phyloP scores from a whole-genome alignment of 1,140 invertebrate genomes.

The Pristionchus pacificus region DNA sequence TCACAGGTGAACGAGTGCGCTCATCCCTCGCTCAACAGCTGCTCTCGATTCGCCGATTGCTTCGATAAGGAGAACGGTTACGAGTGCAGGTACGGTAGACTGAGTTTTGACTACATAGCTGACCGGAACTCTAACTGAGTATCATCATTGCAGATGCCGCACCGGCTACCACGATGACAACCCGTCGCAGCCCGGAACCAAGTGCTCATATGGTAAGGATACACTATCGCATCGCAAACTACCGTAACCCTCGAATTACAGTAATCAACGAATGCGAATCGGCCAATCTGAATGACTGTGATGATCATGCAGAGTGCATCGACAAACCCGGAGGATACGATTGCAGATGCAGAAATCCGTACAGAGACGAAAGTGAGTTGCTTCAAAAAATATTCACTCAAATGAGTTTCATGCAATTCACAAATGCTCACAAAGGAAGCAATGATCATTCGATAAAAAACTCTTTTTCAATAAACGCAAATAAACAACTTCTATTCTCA shows the following conservation, averaged over 20 bases:
- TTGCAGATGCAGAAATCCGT: conserved; percentile 56
- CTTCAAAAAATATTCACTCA: too few species aligned
- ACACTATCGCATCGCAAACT: neutral
- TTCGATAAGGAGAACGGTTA: conserved; percentile 48
- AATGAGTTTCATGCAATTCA: too few species aligned
- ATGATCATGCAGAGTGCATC: conserved; percentile 53
- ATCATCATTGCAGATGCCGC: conserved; percentile 13
- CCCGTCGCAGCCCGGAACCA: conserved; percentile 35
- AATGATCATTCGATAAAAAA: too few species aligned
- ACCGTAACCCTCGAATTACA: conserved; percentile 13
- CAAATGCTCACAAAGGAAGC: too few species aligned
- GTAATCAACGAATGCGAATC: conserved; percentile 47
- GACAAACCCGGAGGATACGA: conserved; percentile 52
- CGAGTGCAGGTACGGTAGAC: conserved; percentile 27
- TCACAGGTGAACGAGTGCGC: conserved; percentile 51
- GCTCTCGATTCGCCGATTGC: conserved; percentile 53
- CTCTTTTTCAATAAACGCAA: too few species aligned
- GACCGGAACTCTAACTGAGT: neutral
- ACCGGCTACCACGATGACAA: conserved; percentile 41
- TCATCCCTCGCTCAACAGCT: conserved; percentile 53
- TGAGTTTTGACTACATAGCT: neutral
- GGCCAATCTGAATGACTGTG: conserved; percentile 47
- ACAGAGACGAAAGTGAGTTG: conserved; percentile 46
- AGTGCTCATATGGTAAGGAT: conserved; percentile 38
- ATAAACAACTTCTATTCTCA: too few species aligned